phyloP scores from a whole-genome alignment of 2,888 invertebrate species.

The Lordiphosa andalusiaca region DNA sequence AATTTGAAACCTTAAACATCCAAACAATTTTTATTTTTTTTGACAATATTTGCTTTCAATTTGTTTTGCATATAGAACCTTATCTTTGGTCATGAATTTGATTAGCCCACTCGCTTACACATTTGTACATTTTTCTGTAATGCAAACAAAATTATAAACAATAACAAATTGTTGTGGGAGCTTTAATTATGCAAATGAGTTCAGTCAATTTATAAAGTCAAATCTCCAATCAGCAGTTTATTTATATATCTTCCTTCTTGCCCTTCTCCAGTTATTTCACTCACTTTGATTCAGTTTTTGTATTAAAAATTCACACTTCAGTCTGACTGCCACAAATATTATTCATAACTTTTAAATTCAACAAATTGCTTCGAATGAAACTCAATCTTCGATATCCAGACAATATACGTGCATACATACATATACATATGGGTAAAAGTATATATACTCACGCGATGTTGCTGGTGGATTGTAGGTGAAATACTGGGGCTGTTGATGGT shows the following conservation, averaged over 20 bases:
- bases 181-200: conserved; percentile 19
- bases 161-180: conserved; percentile 6
- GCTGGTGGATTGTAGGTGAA: conserved; percentile 31
- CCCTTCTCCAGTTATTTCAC: background rate
- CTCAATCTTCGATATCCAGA: conserved; percentile 5
- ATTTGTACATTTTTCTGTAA: too few relatives aligned
- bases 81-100: too few relatives aligned
- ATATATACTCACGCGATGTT: conserved; percentile 53
- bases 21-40: too few relatives aligned
- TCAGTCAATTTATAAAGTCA: conserved; percentile 11
- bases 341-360: conserved; percentile 23
- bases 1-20: too few relatives aligned
- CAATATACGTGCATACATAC: conserved; percentile 5
- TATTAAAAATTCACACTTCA: conserved; percentile 19
- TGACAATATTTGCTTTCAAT: conserved; percentile 1
- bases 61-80: conserved; percentile 2
- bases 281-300: conserved; percentile 6
- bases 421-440: conserved; percentile 4
- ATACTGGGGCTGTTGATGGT: conserved; percentile 24
- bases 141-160: too few relatives aligned
- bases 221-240: conserved; percentile 2
- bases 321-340: conserved; percentile 15
- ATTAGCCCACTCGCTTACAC: too few relatives aligned
- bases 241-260: background rate
- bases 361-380: conserved; percentile 1